Conservation (phyloP, 2,797 vertebrate species). For the Galagoides demidoff region DNA sequence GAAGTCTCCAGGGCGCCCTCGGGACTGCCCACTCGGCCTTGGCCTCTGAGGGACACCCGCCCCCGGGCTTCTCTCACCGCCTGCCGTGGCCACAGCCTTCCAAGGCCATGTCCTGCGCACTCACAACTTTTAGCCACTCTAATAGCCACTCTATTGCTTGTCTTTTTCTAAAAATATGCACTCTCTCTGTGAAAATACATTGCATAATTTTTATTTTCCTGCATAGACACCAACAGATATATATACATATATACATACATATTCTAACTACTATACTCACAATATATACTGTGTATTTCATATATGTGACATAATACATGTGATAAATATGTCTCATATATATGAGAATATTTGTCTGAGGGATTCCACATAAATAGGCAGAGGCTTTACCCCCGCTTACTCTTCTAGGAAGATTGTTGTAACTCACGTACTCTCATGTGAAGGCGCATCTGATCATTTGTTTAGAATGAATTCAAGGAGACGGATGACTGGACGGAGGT, state of each 20-base stretch:
- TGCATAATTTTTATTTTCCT: not conserved
- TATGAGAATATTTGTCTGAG: not conserved
- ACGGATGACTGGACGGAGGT: not conserved
- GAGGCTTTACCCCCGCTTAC: not conserved
- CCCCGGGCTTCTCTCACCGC: not conserved
- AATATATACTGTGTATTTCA: not conserved
- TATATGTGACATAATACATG: not conserved
- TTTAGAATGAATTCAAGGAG: constrained; percentile 17
- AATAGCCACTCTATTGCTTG: not conserved
- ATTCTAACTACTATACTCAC: too few species aligned
- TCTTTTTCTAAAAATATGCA: not conserved
- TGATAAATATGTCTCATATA: not conserved
- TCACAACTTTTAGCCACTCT: too few species aligned
- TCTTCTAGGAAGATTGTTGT: not conserved
- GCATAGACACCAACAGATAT: not conserved
- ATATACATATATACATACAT: not conserved
- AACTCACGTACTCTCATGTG: not conserved
- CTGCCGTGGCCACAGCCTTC: not conserved
- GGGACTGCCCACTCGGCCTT: not conserved
- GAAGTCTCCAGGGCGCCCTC: not conserved
- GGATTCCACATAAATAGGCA: not conserved
- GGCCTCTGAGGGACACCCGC: not conserved
- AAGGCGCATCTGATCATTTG: not conserved
- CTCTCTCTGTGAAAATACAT: not conserved
- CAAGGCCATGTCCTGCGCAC: not conserved